Percentiles rank a stretch among this genome's conserved stretches.
phyloP scores from a whole-genome alignment of 2,113 vertebrate species.

The Hemibagrus wyckioides region DNA sequence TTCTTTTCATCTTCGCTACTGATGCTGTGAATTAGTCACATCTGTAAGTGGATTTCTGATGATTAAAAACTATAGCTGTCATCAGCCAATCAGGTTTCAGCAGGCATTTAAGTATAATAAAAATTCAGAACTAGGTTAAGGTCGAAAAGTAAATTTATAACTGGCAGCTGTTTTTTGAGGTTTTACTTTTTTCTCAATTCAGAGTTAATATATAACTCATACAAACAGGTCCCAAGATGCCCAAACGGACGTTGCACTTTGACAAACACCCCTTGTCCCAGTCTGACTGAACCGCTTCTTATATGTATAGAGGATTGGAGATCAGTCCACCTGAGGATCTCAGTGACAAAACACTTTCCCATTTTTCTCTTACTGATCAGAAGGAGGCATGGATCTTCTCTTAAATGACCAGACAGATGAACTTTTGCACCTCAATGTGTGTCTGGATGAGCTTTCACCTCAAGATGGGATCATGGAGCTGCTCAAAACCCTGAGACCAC shows the following conservation, averaged over 20 bases:
- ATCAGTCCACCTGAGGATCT: conserved; percentile 8
- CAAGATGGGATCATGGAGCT: conserved; percentile 64
- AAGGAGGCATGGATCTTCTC: conserved; percentile 45
- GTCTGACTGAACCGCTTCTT: conserved; percentile 54
- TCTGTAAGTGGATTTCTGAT: too few relatives aligned
- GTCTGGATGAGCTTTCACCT: conserved; percentile 63
- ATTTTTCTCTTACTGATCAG: background rate
- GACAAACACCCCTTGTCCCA: conserved; percentile 49
- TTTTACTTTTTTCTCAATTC: conserved; percentile 13
- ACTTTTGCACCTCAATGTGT: conserved; percentile 66
- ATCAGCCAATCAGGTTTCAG: too few relatives aligned
- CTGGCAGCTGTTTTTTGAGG: background rate
- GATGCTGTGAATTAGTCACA: too few relatives aligned
- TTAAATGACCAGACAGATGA: background rate
- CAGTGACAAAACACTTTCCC: background rate
- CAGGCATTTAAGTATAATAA: too few relatives aligned
- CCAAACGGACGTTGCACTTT: conserved; percentile 68
- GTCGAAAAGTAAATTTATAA: background rate
- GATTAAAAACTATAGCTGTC: too few relatives aligned
- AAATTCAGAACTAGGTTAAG: too few relatives aligned
- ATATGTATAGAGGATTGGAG: conserved; percentile 36
- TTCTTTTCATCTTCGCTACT: too few relatives aligned
- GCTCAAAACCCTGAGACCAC: conserved; percentile 66
- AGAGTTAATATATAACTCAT: conserved; percentile 72
- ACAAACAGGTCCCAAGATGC: conserved; percentile 43